A percentile compares a stretch with the other conserved stretches of the same genome.
Evolutionary conservation across 1,140 invertebrate species (phyloP).

Genomic region (Eupeodes corollae): DNA sequence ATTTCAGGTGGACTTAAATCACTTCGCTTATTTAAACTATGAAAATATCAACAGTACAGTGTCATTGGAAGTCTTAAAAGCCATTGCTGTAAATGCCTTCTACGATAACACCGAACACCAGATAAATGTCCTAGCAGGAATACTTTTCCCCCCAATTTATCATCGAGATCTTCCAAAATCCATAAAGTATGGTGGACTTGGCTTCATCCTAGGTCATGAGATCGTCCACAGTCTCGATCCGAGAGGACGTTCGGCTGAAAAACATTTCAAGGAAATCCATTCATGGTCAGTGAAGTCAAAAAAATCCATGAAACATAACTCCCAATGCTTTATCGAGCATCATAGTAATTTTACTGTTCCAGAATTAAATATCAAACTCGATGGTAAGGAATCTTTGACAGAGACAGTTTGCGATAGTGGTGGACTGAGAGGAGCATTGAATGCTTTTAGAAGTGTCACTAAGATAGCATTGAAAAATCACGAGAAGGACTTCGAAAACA

Average conservation of each 20-base stretch:
- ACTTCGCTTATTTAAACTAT: too few species aligned
- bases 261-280: too few species aligned
- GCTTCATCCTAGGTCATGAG: slow-evolving; percentile 45
- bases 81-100: slow-evolving; percentile 29
- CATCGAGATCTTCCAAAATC: slow-evolving; percentile 38
- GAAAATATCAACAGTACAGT: too few species aligned
- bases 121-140: slow-evolving; percentile 56
- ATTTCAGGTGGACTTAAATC: too few species aligned
- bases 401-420: slow-evolving; percentile 74
- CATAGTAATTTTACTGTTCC: slow-evolving; percentile 39
- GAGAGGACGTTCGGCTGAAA: slow-evolving; percentile 39
- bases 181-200: slow-evolving; percentile 39
- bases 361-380: slow-evolving; percentile 42
- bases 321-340: slow-evolving; percentile 64
- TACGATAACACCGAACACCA: slow-evolving; percentile 30
- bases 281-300: neutral
- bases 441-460: slow-evolving; percentile 52
- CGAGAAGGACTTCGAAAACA: slow-evolving; percentile 25
- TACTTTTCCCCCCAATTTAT: slow-evolving; percentile 88
- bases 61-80: slow-evolving; percentile 18
- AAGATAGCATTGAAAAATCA: slow-evolving; percentile 38
- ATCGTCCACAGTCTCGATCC: slow-evolving; percentile 46
- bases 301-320: too few species aligned
- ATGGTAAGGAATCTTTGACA: slow-evolving; percentile 50
- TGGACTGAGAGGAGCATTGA: slow-evolving; percentile 75